Conservation (phyloP, 2,113 vertebrate genomes). For the Pandion haliaetus region DNA sequence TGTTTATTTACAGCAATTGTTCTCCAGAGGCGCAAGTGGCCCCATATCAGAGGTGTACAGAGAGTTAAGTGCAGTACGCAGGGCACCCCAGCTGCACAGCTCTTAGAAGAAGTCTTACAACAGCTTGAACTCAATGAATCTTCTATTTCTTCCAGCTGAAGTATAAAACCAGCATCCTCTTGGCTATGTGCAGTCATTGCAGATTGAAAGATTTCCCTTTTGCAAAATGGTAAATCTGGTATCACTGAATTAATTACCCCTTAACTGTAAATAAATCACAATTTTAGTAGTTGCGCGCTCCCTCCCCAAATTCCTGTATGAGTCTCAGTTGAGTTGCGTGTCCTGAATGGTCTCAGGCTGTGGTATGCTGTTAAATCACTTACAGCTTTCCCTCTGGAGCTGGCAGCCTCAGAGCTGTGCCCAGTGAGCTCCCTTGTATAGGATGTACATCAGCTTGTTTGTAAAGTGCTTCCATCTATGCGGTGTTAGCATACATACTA, state of each 20-base stretch:
- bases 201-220: not conserved
- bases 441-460: not conserved
- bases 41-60: not conserved
- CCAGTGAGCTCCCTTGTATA: not conserved
- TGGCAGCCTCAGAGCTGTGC: not conserved
- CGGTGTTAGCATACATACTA: not conserved
- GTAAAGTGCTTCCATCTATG: not conserved
- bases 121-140: not conserved
- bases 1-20: slow-evolving; percentile 28
- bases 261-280: not conserved
- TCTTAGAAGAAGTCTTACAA: not conserved
- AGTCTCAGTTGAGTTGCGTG: not conserved
- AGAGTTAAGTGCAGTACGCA: not conserved
- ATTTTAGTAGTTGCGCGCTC: not conserved
- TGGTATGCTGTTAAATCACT: not conserved
- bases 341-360: not conserved
- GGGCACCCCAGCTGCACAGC: not conserved
- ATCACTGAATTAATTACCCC: not conserved
- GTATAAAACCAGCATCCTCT: not conserved
- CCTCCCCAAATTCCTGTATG: not conserved
- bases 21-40: not conserved
- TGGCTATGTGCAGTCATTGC: not conserved
- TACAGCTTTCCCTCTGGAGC: not conserved
- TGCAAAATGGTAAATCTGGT: not conserved
- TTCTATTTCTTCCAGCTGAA: not conserved